Evolutionary conservation across 2,888 invertebrate genomes (phyloP), one percentile per base, ranked within the genome.

Genomic region (Pimpla rufipes): DNA sequence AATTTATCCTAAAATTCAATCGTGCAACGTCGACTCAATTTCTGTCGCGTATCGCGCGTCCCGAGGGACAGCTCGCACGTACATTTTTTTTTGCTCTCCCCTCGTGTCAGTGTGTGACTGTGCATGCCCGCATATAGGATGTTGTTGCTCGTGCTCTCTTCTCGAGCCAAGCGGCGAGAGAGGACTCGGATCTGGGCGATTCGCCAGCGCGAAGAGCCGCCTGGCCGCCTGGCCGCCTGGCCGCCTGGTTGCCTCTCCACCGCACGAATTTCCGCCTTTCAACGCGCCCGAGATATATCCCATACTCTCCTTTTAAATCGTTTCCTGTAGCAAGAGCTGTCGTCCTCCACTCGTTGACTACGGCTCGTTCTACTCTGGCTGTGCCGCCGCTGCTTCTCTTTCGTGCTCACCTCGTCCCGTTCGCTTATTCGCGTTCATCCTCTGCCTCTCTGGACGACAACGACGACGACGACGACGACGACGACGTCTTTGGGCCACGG

Each of bases 201-300:
- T 74, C 78, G 81, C 81, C 81, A 82, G 74, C 62, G 67, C 59
- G 29, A 5, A 29, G 29, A 13, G 62, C 68, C 68, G 18, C 64
- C 66, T 42, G 57, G 40, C 55, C 40, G 67, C 57, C 81, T 68
- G 52, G 35, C 52, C 62, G 62, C 81, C 81, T n/a, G n/a, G 62
- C 68, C 68, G 18, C 64, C 66, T 42, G 57, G 40, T 47, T 47
- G 67, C 57, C 81, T 68, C 59, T 45, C 52, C 62, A 68, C 81
- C 81, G 52, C 87, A 82, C 89, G 88, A 88, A 88, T 89, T 89
- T 89, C 88, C 88, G 88, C 76, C 85, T 86, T 87, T 87, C 81
- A 83, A 84, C 86, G 87, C 87, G 87, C 80, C 77, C 77, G 42
- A 66, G 75, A 64, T 64, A 35, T 52, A 52, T 37, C 45, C 57